Evolutionary conservation across 2,113 vertebrate species (phyloP).

Genomic region (Narcine bancroftii): DNA sequence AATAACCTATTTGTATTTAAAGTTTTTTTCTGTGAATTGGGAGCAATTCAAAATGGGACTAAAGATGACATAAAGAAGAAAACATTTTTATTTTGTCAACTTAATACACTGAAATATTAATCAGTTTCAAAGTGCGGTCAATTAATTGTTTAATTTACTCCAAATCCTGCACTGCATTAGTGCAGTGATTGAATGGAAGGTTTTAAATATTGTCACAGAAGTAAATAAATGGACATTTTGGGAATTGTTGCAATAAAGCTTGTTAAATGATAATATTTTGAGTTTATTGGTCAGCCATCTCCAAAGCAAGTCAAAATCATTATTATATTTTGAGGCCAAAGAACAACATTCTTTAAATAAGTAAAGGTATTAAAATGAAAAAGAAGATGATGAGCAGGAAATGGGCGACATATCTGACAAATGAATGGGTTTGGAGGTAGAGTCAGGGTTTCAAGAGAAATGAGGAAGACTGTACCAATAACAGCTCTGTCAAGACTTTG

Average conservation of each 20-base stretch:
- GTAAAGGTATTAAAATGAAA: too few relatives aligned
- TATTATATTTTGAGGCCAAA: not conserved
- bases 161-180: not conserved
- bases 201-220: not conserved
- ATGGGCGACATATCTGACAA: not conserved
- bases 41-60: not conserved
- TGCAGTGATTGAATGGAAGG: not conserved
- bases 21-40: not conserved
- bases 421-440: not conserved
- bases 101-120: not conserved
- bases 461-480: not conserved
- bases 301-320: not conserved
- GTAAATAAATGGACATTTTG: not conserved
- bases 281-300: not conserved
- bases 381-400: not conserved
- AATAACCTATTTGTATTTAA: not conserved
- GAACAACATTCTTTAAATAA: not conserved
- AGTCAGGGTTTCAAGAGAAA: not conserved
- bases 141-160: not conserved
- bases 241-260: not conserved
- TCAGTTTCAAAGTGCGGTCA: not conserved
- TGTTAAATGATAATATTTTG: not conserved
- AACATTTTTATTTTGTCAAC: not conserved
- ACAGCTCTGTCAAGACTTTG: not conserved
- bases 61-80: not conserved